phyloP scores from a whole-genome alignment of 1,140 invertebrate species.

The Diorhabda sublineata region DNA sequence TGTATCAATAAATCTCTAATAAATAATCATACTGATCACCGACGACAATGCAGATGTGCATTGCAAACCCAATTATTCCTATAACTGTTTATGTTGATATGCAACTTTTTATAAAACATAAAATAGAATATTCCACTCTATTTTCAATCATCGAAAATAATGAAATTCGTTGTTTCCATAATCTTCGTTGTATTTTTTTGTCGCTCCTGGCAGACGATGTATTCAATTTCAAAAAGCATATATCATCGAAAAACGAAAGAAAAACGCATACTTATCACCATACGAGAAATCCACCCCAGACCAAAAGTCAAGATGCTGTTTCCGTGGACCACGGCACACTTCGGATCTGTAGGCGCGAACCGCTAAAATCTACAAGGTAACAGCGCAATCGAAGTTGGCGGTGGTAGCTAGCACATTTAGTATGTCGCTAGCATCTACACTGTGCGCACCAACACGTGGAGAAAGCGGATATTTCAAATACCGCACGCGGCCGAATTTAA shows the following conservation, averaged over 20 bases:
- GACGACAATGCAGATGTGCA: too few relatives aligned
- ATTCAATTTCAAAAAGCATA: conserved; percentile 3
- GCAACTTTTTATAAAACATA: too few relatives aligned
- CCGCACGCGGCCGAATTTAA: background rate
- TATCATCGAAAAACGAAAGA: background rate
- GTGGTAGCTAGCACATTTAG: conserved; percentile 27
- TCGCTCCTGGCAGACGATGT: background rate
- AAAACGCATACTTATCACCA: conserved; percentile 7
- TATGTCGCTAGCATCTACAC: conserved; percentile 32
- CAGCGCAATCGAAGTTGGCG: conserved; percentile 29
- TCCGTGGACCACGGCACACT: conserved; percentile 12
- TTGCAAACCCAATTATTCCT: too few relatives aligned
- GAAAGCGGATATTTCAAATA: conserved; percentile 5
- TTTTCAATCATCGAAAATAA: too few relatives aligned
- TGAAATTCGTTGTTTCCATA: too few relatives aligned
- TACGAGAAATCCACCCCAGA: background rate
- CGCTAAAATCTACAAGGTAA: conserved; percentile 22
- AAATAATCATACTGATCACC: too few relatives aligned
- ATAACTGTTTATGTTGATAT: too few relatives aligned
- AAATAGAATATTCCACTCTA: too few relatives aligned
- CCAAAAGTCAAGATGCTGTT: conserved; percentile 23
- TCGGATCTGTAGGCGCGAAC: conserved; percentile 28
- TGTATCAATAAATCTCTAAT: too few relatives aligned
- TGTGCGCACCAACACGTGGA: conserved; percentile 11
- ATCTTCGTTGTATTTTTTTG: too few relatives aligned